Base-by-base conservation (phyloP, 1,140 invertebrate species). In the Bilobella aurantiaca region DNA sequence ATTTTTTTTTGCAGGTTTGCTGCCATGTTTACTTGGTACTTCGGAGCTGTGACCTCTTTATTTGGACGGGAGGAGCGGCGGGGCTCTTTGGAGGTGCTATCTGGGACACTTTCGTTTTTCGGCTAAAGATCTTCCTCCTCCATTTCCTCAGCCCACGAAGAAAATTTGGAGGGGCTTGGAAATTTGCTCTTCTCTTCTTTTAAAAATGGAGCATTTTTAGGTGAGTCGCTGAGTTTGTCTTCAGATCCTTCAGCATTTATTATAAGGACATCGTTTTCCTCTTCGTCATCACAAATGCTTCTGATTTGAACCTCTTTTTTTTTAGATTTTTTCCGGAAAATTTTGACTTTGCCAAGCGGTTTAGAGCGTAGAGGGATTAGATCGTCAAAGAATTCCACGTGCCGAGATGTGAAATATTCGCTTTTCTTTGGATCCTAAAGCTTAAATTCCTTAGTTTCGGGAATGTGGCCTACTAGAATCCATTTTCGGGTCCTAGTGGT, bases 381-480 rank as follows among this genome's bases (percentile, higher is more conserved):
- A 12, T 47, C 23, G n/a, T 68, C 62, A 1, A 27, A 28, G 14
- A 60, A 63, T 16, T 49, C 57, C 0, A 62, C 62, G 23, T 68
- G 30, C 1, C 62, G 34, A 0, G 59, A 28, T 0, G 27, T 3
- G 27, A 68, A 37, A 23, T 60, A 64, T 23, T 64, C 32, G 1
- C 21, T 30, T 14, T 1, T 28, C n/a, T 5, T 42, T 0, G 30
- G 1, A 21, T 60, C 62, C 47, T 28, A 67, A 1, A 62, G 18
- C 47, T 46, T 57, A 8, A 1, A 58, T 16, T 18, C 31, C 27
- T 46, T 42, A 23, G 37, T 42, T 16, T 5, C 27, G 30, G 42
- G 23, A 14, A 49, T 34, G 27, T 66, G 27, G 1, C 65, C 65
- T 0, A 66, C 49, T 0, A 66, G 31, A 57, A 62, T 62, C 8